Conservation (phyloP, 2,888 invertebrate species). For the Chrysolina oricalcia region DNA sequence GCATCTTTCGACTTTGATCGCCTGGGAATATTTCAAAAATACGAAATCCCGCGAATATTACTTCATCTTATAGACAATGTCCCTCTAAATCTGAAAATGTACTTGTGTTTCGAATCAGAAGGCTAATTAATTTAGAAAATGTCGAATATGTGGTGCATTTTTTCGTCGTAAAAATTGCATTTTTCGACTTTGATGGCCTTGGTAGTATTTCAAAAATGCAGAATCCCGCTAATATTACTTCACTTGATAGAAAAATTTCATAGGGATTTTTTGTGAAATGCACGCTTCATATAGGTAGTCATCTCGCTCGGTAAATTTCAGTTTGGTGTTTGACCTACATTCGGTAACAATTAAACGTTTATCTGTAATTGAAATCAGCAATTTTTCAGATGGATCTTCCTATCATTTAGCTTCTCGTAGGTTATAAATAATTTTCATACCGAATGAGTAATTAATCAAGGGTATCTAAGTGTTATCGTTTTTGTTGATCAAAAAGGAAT, state of each 20-base stretch:
- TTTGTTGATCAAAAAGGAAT: background rate
- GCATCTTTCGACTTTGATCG: no score
- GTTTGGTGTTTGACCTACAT: slow-evolving; percentile 5
- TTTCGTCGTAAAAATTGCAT: no score
- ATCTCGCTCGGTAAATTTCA: slow-evolving; percentile 5
- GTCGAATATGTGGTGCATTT: no score
- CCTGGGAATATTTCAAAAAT: no score
- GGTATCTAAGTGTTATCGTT: background rate
- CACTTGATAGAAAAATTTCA: background rate
- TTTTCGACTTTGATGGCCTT: no score
- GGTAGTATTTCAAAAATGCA: no score
- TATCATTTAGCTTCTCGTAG: background rate
- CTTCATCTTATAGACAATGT: no score
- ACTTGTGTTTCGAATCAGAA: no score
- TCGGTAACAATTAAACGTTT: slow-evolving; percentile 14
- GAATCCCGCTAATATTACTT: no score
- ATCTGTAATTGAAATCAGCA: slow-evolving; percentile 32
- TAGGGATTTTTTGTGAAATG: background rate
- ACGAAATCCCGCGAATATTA: no score
- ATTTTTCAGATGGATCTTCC: slow-evolving; percentile 11
- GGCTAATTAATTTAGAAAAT: no score
- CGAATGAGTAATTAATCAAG: background rate
- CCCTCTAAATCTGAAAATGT: no score
- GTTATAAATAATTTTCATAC: background rate
- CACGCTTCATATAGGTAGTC: background rate